Conservation (phyloP, 2,113 vertebrate species). For the Percina caprodes region DNA sequence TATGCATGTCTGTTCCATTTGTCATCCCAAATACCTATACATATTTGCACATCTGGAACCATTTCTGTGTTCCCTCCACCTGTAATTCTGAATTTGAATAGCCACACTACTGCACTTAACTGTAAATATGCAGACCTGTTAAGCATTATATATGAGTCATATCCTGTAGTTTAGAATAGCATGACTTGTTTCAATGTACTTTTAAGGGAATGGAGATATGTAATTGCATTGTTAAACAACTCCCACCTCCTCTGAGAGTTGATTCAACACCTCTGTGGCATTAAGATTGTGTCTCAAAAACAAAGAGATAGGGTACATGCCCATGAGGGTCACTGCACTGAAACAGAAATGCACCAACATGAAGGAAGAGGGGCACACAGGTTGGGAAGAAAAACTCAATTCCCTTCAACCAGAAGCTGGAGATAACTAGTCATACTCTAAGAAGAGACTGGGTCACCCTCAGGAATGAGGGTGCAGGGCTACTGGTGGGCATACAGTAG, state of each 20-base stretch:
- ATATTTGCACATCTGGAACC: conserved; percentile 46
- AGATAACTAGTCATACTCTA: conserved; percentile 31
- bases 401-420: conserved; percentile 42
- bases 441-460: conserved; percentile 33
- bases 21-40: background rate
- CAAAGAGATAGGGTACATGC: conserved; percentile 22
- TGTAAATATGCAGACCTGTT: background rate
- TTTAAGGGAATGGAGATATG: background rate
- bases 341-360: conserved; percentile 38
- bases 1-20: conserved; percentile 17
- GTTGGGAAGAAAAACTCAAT: conserved; percentile 31
- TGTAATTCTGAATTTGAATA: background rate
- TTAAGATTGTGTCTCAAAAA: conserved; percentile 33
- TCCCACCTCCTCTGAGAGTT: background rate
- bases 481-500: conserved; percentile 7
- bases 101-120: background rate
- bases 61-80: conserved; percentile 24
- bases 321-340: background rate
- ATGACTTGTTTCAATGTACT: conserved; percentile 9
- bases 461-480: conserved; percentile 24
- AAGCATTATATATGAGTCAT: background rate
- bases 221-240: conserved; percentile 21
- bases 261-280: conserved; percentile 31
- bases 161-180: background rate
- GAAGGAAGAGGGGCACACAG: conserved; percentile 55